Evolutionary conservation across 2,888 invertebrate species (phyloP).

Genomic region (Endotricha flammealis): DNA sequence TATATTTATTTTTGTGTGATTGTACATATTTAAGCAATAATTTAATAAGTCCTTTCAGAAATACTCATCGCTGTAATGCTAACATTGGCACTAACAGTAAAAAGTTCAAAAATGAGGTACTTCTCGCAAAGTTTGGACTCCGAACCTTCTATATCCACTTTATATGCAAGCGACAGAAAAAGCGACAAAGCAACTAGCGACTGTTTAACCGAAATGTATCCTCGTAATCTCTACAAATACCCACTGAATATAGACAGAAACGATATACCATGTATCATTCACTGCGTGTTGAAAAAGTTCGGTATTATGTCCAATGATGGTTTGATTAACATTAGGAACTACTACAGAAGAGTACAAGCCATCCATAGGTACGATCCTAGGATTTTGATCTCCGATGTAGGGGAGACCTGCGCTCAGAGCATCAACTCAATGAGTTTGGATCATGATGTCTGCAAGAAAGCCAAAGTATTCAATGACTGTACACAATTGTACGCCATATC

Average conservation of each 20-base stretch:
- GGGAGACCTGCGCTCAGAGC: conserved; percentile 65
- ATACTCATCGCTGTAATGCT: conserved; percentile 34
- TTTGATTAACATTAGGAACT: conserved; percentile 60
- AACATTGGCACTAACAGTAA: conserved; percentile 35
- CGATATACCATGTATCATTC: conserved; percentile 67
- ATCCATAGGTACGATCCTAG: conserved; percentile 68
- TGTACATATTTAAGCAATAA: conserved; percentile 2
- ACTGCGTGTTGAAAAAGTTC: conserved; percentile 68
- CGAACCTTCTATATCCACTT: conserved; percentile 57
- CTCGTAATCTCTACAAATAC: conserved; percentile 60
- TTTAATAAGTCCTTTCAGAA: conserved; percentile 45
- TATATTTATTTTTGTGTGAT: no score
- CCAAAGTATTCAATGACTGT: conserved; percentile 69
- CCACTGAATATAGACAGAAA: conserved; percentile 60
- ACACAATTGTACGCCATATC: conserved; percentile 66
- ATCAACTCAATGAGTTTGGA: conserved; percentile 67
- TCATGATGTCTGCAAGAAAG: conserved; percentile 68
- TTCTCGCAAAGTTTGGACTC: conserved; percentile 57
- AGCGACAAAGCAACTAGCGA: conserved; percentile 59
- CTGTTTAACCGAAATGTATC: conserved; percentile 66
- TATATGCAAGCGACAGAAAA: conserved; percentile 60
- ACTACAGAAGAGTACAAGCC: conserved; percentile 61
- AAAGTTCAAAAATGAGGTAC: conserved; percentile 45
- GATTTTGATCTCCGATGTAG: conserved; percentile 67
- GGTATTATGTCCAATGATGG: conserved; percentile 70